Percentiles rank a stretch among this genome's conserved stretches.
phyloP scores from a whole-genome alignment of 2,888 invertebrate genomes.

The Trissoscelio sp. region DNA sequence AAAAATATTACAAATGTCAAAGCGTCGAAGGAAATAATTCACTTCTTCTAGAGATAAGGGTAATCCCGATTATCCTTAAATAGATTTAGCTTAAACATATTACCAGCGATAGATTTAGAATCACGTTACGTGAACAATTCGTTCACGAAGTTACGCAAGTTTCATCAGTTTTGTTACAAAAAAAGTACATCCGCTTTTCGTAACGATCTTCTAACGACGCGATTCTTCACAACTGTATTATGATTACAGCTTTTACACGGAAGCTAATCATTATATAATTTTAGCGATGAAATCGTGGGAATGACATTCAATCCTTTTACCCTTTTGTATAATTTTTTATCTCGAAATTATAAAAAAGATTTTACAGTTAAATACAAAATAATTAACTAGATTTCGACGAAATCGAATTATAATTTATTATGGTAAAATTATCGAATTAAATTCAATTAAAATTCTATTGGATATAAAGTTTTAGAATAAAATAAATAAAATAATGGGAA shows the following conservation, averaged over 20 bases:
- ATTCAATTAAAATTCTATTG: too few species aligned
- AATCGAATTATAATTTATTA: too few species aligned
- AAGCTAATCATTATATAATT: constrained; percentile 57
- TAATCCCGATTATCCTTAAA: constrained; percentile 19
- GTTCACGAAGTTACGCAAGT: not conserved
- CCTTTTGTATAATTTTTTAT: not conserved
- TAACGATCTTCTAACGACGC: constrained; percentile 35
- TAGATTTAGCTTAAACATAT: constrained; percentile 26
- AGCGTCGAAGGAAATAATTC: not conserved
- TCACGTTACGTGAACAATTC: not conserved
- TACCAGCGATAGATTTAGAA: not conserved
- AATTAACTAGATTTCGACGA: not conserved
- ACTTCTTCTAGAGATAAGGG: not conserved
- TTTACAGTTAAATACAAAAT: too few species aligned
- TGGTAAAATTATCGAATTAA: too few species aligned
- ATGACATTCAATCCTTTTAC: constrained; percentile 6
- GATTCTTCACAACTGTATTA: constrained; percentile 19
- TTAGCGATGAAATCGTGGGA: constrained; percentile 63
- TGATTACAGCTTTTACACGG: constrained; percentile 53
- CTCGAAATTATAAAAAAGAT: not conserved
- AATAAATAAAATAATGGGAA: too few species aligned
- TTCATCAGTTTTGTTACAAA: not conserved
- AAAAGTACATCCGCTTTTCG: constrained; percentile 19
- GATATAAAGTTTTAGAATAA: too few species aligned
- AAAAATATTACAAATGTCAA: constrained; percentile 16